A percentile compares a stretch with the other conserved stretches of the same genome.
phyloP scores from a whole-genome alignment of 2,113 vertebrate species.

The Sphyrna mokarran region DNA sequence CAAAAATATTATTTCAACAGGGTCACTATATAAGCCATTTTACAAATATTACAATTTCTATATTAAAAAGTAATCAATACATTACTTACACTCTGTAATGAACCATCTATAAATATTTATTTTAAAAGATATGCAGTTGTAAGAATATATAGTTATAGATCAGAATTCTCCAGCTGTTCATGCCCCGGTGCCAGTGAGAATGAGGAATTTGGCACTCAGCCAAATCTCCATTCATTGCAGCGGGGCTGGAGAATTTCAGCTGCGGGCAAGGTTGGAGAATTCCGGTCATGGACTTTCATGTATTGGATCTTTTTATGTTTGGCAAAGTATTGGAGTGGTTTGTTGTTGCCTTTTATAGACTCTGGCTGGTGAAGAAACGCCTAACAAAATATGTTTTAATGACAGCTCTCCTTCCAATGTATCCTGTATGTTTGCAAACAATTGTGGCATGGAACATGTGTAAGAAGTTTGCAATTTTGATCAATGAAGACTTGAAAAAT shows the following conservation, averaged over 20 bases:
- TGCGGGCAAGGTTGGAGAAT: no score
- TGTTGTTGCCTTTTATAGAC: no score
- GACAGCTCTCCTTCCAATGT: neutral
- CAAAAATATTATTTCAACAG: neutral
- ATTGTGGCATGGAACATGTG: neutral
- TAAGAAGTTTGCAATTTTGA: neutral
- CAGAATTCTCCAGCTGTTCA: no score
- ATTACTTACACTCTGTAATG: neutral
- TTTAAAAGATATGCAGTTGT: neutral
- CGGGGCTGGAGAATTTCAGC: no score
- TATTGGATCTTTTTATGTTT: no score
- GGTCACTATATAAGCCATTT: neutral
- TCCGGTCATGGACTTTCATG: no score
- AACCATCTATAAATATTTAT: neutral
- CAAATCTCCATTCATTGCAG: no score
- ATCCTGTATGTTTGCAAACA: neutral
- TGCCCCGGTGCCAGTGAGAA: no score
- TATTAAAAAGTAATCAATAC: neutral
- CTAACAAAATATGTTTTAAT: neutral
- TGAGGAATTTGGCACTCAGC: no score
- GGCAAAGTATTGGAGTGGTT: no score
- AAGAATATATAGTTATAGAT: neutral
- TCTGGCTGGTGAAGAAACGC: no score
- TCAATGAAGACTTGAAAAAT: neutral
- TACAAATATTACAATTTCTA: neutral